Evolutionary conservation across 1,140 invertebrate species (phyloP), one percentile per base, ranked within the genome.

Genomic region (Leptinotarsa defecta): DNA sequence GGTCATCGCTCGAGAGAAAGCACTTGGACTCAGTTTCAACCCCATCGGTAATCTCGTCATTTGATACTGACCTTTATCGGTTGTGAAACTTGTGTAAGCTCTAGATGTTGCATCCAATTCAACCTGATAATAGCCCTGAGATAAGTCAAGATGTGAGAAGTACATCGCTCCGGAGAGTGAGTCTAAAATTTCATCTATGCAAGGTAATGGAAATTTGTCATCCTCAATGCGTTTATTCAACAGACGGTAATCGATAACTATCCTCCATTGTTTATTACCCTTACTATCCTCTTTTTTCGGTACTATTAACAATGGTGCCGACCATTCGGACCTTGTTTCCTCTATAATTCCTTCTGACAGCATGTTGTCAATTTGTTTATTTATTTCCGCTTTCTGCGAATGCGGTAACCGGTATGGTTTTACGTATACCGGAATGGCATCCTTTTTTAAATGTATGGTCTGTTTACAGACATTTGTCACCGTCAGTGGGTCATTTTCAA

Each of bases 81-180:
- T 74, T 22, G 76, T 81, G 70, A 87, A 87, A 8, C 84, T 84
- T 75, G 80, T 80, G 27, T 76, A 77, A 34, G 8, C 85, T 86
- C 79, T 86, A 68, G 24, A 34, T 34, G 22, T 13, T 19, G 24
- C 34, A 15, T 83, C 81, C 8, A 88, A 68, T 20, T 79, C 72
- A 24, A 88, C 78, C 75, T 89, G 86, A 81, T 84, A 86, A 78
- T 86, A 89, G 1, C 88, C 87, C 48, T 77, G 78, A 19, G 64
- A 43, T 61, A 81, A 75, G 73, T 81, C 78, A 62, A 76, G 78
- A 78, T 79, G 76, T 52, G 74, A 70, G 74, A 78, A 78, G 73
- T 81, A 79, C 20, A 74, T 68, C 52, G 71, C 73, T 19, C 78
- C 77, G n/a, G 61, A 69, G 62, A 81, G 69, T 4, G 70, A 75